Base-by-base conservation (phyloP, 1,140 invertebrate species). In the Ectropis grisescens region DNA sequence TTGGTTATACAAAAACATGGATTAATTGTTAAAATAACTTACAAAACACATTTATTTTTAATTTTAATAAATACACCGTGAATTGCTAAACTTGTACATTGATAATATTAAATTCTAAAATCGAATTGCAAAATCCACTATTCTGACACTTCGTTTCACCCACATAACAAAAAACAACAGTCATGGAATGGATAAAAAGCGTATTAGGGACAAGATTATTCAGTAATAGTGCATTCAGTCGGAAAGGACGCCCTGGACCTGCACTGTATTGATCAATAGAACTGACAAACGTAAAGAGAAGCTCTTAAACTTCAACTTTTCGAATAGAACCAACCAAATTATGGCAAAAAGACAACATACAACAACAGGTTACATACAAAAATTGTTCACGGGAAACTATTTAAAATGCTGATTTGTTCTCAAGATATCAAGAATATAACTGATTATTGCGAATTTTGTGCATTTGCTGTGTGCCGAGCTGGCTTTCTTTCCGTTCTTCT, bases 1-100 rank as follows among this genome's bases (percentile, higher is more conserved):
- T 79, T 79, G 68, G 69, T 76, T 74, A 79, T 79, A 79, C 67
- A 79, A 76, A 79, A 79, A 76, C 74, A 79, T 65, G 61, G 65
- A 76, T 59, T 72, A 74, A 72, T 76, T 54, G 66, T 76, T 70
- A 74, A 79, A 79, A 79, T 72, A 79, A 79, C 56, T 76, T 76
- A 79, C 71, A 76, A 79, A 69, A 74, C 70, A 74, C 70, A 74
- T 74, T 68, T 64, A 72, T 71, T 62, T 66, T 62, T 64, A 67
- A 45, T 61, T 41, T 36, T 11, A 35, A 26, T 70, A 71, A 72
- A 75, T 72, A 72, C 62, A 65, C 54, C 43, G 54, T 70, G 69
- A 70, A 55, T 62, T 46, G 54, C 64, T 72, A 72, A 69, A 67
- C 41, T 75, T 78, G 68, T 75, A 78, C 69, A 70, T 60, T 58